phyloP scores from a whole-genome alignment of 2,797 vertebrate genomes.

The Psittacula derbiana region DNA sequence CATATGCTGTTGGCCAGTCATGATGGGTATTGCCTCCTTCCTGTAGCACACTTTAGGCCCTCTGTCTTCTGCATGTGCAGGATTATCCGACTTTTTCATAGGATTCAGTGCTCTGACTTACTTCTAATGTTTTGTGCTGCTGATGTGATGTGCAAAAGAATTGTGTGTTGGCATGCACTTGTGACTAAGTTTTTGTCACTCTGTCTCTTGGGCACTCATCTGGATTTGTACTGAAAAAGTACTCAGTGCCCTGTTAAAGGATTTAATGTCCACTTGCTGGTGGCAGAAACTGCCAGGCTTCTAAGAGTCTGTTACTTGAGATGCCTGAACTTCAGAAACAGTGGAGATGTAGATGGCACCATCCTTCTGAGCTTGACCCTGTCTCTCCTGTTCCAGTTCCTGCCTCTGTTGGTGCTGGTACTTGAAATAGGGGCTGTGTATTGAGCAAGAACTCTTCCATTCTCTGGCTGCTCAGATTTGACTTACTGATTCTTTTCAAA shows the following conservation, averaged over 20 bases:
- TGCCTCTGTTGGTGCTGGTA: background rate
- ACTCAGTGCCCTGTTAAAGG: background rate
- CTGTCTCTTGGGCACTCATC: background rate
- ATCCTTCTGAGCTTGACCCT: background rate
- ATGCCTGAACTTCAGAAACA: background rate
- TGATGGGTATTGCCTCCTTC: background rate
- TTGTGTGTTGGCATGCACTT: accelerated
- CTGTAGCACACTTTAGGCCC: background rate
- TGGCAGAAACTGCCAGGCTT: background rate
- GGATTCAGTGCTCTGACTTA: background rate
- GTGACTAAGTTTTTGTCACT: background rate
- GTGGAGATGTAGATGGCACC: background rate
- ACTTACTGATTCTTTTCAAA: background rate
- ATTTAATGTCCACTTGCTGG: background rate
- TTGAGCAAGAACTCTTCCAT: background rate
- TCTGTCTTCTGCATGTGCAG: background rate
- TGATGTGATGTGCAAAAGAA: background rate
- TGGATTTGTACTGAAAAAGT: background rate
- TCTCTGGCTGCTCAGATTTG: background rate
- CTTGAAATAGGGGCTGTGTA: background rate
- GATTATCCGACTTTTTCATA: background rate
- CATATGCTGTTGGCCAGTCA: background rate
- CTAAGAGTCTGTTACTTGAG: background rate
- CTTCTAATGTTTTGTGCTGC: background rate
- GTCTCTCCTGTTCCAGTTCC: background rate